These are phyloP conservation scores for Spea multiplicata DNA, from an alignment of 2,113 vertebrate genomes.

Conservation along the genomic window DNA sequence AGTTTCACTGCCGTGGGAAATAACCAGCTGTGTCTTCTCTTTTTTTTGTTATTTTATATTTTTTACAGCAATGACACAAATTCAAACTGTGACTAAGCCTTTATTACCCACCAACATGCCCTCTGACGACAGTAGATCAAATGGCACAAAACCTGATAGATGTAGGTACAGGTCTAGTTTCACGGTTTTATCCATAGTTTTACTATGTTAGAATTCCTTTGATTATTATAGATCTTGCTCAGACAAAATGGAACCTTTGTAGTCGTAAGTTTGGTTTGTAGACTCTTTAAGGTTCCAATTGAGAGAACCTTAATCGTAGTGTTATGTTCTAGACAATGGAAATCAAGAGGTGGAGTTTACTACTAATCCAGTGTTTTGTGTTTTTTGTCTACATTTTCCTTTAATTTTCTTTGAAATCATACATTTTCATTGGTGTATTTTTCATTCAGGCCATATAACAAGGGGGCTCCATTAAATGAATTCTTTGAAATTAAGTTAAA, in stretches of 20 bases:
- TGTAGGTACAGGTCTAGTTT: background rate
- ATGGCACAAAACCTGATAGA: conserved; percentile 1
- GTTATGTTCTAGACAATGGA: too few relatives aligned
- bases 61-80: conserved; percentile 2
- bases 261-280: background rate
- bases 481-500: too few relatives aligned
- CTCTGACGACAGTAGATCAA: background rate
- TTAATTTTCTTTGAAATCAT: too few relatives aligned
- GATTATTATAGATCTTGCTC: background rate
- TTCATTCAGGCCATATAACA: too few relatives aligned
- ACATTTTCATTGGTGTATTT: too few relatives aligned
- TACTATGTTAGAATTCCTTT: background rate
- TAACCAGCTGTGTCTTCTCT: background rate
- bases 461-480: too few relatives aligned
- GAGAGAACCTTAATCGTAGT: too few relatives aligned
- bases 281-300: background rate
- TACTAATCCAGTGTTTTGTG: too few relatives aligned
- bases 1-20: background rate
- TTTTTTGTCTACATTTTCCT: too few relatives aligned
- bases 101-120: background rate
- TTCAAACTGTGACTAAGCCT: background rate
- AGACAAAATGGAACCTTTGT: background rate
- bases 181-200: background rate
- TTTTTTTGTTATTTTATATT: background rate
- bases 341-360: too few relatives aligned